phyloP scores from a whole-genome alignment of 2,797 vertebrate genomes.

The Sebastes itinus region DNA sequence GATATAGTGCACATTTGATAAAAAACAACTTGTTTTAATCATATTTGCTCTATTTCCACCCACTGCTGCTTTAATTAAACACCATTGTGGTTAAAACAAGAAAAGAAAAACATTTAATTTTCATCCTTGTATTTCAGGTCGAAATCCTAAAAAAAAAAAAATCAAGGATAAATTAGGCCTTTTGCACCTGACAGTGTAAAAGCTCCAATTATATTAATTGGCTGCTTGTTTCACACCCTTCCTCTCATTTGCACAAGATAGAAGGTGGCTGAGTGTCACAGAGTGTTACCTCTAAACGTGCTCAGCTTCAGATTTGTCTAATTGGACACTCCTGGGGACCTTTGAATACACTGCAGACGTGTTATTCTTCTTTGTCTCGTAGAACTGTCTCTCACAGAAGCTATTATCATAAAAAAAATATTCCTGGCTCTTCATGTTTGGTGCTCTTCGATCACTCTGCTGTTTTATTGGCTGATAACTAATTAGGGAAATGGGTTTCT shows the following conservation, averaged over 20 bases:
- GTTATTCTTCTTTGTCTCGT: conserved; percentile 49
- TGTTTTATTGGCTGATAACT: conserved; percentile 55
- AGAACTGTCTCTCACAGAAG: conserved; percentile 32
- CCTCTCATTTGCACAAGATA: conserved; percentile 26
- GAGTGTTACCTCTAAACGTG: conserved; percentile 49
- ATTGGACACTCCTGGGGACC: conserved; percentile 65
- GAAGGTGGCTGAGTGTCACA: conserved; percentile 40
- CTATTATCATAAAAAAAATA: conserved; percentile 31
- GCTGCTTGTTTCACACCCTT: conserved; percentile 63
- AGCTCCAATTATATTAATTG: conserved; percentile 68
- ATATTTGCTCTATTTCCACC: too few relatives aligned
- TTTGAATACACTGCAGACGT: conserved; percentile 38
- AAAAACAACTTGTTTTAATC: too few relatives aligned
- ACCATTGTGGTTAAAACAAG: background rate
- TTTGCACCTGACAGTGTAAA: conserved; percentile 45
- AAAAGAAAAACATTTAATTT: background rate
- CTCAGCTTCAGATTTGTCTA: conserved; percentile 53
- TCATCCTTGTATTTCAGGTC: background rate
- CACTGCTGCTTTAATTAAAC: conserved; percentile 2
- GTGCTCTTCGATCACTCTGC: conserved; percentile 8
- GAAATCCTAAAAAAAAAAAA: background rate
- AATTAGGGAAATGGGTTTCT: conserved; percentile 63
- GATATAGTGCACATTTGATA: fast-evolving
- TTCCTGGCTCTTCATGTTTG: conserved; percentile 1
- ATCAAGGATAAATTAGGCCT: conserved; percentile 7